phyloP scores from a whole-genome alignment of 2,888 invertebrate genomes.

The Agrilus cyanescens region DNA sequence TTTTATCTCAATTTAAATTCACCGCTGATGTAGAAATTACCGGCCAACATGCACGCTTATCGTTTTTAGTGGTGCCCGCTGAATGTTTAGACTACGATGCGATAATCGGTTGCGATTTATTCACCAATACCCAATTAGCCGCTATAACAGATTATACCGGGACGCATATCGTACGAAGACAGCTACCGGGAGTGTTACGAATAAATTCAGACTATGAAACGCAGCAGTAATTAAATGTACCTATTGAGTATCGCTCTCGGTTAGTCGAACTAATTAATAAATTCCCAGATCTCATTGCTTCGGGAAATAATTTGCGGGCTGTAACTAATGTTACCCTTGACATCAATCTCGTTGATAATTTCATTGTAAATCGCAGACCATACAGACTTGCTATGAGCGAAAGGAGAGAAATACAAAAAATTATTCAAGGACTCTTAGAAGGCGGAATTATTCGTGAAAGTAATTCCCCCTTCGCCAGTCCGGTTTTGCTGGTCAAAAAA shows the following conservation, averaged over 20 bases:
- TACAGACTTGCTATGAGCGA: too few relatives aligned
- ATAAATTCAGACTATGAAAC: constrained; percentile 1
- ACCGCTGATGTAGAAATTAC: constrained; percentile 4
- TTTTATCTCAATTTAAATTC: constrained; percentile 4
- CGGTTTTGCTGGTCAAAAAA: constrained; percentile 13
- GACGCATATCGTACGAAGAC: constrained; percentile 2
- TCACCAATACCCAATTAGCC: constrained; percentile 4
- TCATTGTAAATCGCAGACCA: too few relatives aligned
- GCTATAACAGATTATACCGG: constrained; percentile 6
- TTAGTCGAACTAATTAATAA: background rate
- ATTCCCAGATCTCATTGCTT: background rate
- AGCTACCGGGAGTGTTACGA: constrained; percentile 4
- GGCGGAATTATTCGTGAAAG: too few relatives aligned
- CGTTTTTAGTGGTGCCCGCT: constrained; percentile 6
- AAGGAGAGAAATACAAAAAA: too few relatives aligned
- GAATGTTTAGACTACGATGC: constrained; percentile 8
- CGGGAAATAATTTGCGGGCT: constrained; percentile 1
- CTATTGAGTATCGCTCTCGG: background rate
- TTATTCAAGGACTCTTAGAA: too few relatives aligned
- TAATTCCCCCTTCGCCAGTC: too few relatives aligned
- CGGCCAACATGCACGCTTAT: constrained; percentile 1
- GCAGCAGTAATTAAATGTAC: background rate
- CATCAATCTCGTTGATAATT: too few relatives aligned
- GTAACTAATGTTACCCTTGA: constrained; percentile 5
- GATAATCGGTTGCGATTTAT: constrained; percentile 8